Conservation (phyloP, 1,140 invertebrate species). For the Steinernema khuongi region DNA sequence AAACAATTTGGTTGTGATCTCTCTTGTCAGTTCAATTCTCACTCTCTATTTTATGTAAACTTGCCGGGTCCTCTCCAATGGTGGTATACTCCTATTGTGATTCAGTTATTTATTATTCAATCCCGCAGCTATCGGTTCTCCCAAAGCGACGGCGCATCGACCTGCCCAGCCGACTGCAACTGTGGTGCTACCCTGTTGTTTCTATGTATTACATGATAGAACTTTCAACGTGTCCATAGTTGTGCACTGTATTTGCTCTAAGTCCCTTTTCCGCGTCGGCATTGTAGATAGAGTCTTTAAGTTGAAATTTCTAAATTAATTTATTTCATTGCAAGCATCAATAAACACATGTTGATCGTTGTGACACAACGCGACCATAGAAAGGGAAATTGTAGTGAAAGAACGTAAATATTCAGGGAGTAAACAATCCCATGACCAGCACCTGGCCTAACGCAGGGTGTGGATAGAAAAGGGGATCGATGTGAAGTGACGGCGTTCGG, state of each 20-base stretch:
- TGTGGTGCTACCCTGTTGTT: not conserved
- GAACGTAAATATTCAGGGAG: no score
- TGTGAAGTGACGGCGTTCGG: no score
- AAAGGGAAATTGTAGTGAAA: no score
- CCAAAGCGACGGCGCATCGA: not conserved
- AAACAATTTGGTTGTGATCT: not conserved
- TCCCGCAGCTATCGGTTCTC: not conserved
- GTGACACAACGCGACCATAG: no score
- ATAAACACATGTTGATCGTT: no score
- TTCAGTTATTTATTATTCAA: not conserved
- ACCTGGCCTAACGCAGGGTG: no score
- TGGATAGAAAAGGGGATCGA: no score
- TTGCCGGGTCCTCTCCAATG: not conserved
- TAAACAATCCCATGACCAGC: no score
- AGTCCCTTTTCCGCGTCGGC: not conserved
- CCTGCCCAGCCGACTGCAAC: not conserved
- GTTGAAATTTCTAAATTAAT: not conserved
- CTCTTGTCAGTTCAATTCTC: not conserved
- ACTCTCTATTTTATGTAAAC: not conserved
- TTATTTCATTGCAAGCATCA: not conserved
- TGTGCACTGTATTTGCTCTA: not conserved
- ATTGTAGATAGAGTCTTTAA: not conserved
- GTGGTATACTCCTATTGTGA: not conserved
- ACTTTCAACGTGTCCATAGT: not conserved
- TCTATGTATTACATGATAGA: not conserved